phyloP scores from a whole-genome alignment of 2,888 invertebrate species.

The Drosophila nr. perissopoda region DNA sequence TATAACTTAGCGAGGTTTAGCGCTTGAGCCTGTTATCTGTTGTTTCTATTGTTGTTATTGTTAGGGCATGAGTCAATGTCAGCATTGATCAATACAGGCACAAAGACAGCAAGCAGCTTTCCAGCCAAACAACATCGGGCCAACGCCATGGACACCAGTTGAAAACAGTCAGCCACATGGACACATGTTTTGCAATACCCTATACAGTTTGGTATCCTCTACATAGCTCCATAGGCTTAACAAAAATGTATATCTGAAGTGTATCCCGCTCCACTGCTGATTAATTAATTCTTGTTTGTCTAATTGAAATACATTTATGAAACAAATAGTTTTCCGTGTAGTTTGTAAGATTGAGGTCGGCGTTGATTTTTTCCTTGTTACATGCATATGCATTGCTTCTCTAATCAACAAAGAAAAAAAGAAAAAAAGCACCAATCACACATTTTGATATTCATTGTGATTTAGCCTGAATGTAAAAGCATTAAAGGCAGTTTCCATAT shows the following conservation, averaged over 20 bases:
- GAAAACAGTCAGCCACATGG: slow-evolving; percentile 13
- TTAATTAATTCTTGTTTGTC: too few species aligned
- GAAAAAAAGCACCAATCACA: neutral
- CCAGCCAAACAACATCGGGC: slow-evolving; percentile 7
- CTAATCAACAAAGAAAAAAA: neutral
- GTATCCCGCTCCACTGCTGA: too few species aligned
- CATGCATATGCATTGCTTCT: neutral
- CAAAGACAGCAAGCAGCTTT: slow-evolving; percentile 13
- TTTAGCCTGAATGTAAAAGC: neutral
- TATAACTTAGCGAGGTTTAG: slow-evolving; percentile 23
- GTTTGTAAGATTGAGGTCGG: neutral
- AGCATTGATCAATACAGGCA: slow-evolving; percentile 45
- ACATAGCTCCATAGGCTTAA: too few species aligned
- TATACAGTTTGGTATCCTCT: too few species aligned
- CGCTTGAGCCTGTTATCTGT: slow-evolving; percentile 22
- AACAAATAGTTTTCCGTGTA: neutral
- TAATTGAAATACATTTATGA: too few species aligned
- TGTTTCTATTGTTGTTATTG: slow-evolving; percentile 18
- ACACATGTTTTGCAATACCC: neutral
- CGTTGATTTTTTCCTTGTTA: neutral
- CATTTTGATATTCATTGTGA: neutral
- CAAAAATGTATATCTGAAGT: too few species aligned
- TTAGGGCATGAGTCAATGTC: slow-evolving; percentile 45
- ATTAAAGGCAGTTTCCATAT: neutral
- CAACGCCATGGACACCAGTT: slow-evolving; percentile 25